Conservation (phyloP, 2,888 invertebrate genomes). For the Liodrosophila aerea region DNA sequence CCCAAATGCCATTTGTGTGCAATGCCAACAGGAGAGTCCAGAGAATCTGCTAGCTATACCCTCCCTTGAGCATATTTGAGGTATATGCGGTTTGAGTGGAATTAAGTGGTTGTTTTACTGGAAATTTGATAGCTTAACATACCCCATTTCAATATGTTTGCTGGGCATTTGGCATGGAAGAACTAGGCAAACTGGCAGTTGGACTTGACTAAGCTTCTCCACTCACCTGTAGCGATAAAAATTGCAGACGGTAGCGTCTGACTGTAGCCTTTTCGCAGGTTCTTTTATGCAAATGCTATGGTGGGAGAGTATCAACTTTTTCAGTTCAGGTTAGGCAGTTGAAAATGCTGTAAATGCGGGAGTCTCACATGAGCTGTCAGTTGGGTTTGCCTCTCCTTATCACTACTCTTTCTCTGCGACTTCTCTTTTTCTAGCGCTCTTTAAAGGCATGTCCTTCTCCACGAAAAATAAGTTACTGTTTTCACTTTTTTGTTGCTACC, state of each 20-base stretch:
- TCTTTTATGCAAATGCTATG: constrained; percentile 38
- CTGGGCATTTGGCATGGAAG: constrained; percentile 4
- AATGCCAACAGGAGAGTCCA: constrained; percentile 15
- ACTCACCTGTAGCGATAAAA: constrained; percentile 21
- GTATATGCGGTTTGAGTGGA: constrained; percentile 2
- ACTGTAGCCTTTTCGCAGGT: constrained; percentile 1
- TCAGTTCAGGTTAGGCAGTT: constrained; percentile 17
- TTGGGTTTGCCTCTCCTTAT: no score
- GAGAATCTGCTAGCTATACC: no score
- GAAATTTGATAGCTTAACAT: background rate
- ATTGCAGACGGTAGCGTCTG: constrained; percentile 1
- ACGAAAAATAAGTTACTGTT: constrained; percentile 39
- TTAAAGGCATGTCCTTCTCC: constrained; percentile 48
- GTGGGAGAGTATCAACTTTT: constrained; percentile 6
- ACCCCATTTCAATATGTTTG: background rate
- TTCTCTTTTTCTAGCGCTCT: no score
- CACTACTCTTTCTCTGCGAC: no score
- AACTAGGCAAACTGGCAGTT: constrained; percentile 8
- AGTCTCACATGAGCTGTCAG: constrained; percentile 17
- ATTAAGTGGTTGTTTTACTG: background rate
- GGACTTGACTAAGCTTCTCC: no score
- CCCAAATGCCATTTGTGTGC: constrained; percentile 42
- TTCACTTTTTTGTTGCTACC: constrained; percentile 46
- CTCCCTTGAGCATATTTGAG: background rate
- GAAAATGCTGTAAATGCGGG: constrained; percentile 40